Percentiles rank a stretch among this genome's conserved stretches.
phyloP scores from a whole-genome alignment of 2,888 invertebrate species.

The Drosophila histrio region DNA sequence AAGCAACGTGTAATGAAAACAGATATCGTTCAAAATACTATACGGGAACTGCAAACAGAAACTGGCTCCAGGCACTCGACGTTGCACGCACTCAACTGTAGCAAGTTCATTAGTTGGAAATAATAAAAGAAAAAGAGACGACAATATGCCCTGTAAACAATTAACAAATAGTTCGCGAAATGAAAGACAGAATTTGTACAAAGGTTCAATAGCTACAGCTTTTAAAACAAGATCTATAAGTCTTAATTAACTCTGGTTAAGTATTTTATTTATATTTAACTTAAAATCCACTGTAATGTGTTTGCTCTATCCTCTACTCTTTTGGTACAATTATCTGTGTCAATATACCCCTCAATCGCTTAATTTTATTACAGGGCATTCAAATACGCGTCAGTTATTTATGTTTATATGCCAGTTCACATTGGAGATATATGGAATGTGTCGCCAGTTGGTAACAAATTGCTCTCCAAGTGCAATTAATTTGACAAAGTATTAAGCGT shows the following conservation, averaged over 20 bases:
- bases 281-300: not conserved
- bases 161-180: not conserved
- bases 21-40: constrained; percentile 41
- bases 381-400: constrained; percentile 38
- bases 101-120: constrained; percentile 59
- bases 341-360: not conserved
- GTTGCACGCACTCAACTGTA: constrained; percentile 58
- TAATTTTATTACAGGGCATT: not conserved
- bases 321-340: not conserved
- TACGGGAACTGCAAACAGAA: constrained; percentile 20
- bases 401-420: constrained; percentile 43
- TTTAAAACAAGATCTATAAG: too few relatives aligned
- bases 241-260: too few relatives aligned
- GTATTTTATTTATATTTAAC: not conserved
- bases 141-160: constrained; percentile 16
- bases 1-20: constrained; percentile 44
- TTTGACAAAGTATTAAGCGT: constrained; percentile 48
- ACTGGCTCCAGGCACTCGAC: constrained; percentile 29
- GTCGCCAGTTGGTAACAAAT: constrained; percentile 55
- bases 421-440: constrained; percentile 60
- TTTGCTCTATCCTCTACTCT: not conserved
- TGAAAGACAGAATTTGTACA: too few relatives aligned
- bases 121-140: not conserved
- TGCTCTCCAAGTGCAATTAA: constrained; percentile 55
- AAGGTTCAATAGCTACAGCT: too few relatives aligned